These are phyloP conservation scores for Onchidella celtica DNA, from an alignment of 2,888 invertebrate genomes.

Conservation along the genomic window DNA sequence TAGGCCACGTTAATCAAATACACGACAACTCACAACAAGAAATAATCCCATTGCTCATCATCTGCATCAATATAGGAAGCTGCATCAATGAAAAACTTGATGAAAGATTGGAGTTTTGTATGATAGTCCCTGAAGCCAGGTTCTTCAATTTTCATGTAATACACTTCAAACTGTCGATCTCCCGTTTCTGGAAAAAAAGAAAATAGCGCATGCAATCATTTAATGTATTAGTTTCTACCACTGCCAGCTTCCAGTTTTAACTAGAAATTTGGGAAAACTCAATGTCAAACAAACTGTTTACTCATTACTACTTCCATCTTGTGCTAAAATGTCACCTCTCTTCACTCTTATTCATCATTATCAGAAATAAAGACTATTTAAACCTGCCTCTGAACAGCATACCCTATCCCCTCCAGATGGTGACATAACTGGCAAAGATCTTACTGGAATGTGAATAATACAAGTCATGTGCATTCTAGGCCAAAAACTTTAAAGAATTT, in stretches of 20 bases:
- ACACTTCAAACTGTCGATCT: constrained; percentile 87
- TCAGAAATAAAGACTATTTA: too few relatives aligned
- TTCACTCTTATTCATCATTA: too few relatives aligned
- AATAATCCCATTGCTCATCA: constrained; percentile 90
- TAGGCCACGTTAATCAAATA: too few relatives aligned
- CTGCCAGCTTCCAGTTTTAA: not conserved
- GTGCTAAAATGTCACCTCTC: too few relatives aligned
- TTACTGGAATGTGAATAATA: too few relatives aligned
- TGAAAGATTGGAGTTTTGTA: constrained; percentile 91
- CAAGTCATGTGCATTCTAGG: too few relatives aligned
- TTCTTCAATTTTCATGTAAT: constrained; percentile 85
- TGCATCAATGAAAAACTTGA: constrained; percentile 97
- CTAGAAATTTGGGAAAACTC: not conserved
- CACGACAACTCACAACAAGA: constrained; percentile 79
- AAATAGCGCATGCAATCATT: too few relatives aligned
- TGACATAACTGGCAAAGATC: too few relatives aligned
- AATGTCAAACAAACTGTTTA: not conserved
- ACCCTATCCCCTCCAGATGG: too few relatives aligned
- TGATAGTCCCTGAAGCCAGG: constrained; percentile 90
- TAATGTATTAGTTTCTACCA: too few relatives aligned
- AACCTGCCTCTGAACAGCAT: too few relatives aligned
- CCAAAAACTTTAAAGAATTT: too few relatives aligned
- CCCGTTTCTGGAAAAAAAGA: constrained; percentile 41
- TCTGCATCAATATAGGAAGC: constrained; percentile 95
- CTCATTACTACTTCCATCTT: not conserved